phyloP scores from a whole-genome alignment of 2,888 invertebrate species.

The Lycocerus yunnanus region DNA sequence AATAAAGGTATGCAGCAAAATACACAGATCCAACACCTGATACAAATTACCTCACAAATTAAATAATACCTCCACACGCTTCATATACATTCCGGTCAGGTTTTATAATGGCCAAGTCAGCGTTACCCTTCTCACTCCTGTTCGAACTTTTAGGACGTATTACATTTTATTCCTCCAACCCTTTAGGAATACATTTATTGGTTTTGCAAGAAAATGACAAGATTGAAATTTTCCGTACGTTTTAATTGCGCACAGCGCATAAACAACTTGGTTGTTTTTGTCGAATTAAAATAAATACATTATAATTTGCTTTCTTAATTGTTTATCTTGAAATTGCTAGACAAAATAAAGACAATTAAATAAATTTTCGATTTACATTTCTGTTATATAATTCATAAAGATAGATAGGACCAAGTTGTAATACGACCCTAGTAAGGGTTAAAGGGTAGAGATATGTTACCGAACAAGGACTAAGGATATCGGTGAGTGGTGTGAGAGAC shows the following conservation, averaged over 20 bases:
- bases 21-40: constrained; percentile 35
- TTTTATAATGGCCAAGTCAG: constrained; percentile 31
- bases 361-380: constrained; percentile 27
- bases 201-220: neutral
- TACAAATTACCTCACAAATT: constrained; percentile 38
- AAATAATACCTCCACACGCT: constrained; percentile 36
- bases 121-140: constrained; percentile 31
- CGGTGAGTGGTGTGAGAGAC: constrained; percentile 31
- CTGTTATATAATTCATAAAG: constrained; percentile 28
- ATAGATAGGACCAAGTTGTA: constrained; percentile 40
- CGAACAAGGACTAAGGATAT: constrained; percentile 38
- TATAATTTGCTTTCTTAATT: neutral
- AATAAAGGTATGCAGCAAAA: constrained; percentile 34
- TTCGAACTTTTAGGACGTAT: constrained; percentile 25
- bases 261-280: neutral
- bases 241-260: neutral
- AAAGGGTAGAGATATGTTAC: constrained; percentile 41
- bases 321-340: neutral
- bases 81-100: constrained; percentile 36
- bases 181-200: neutral
- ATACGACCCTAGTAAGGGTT: constrained; percentile 42
- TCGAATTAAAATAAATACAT: neutral
- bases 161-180: constrained; percentile 15
- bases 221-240: neutral
- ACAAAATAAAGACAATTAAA: constrained; percentile 22